A percentile compares a stretch with the other conserved stretches of the same genome.
Evolutionary conservation across 1,140 invertebrate species (phyloP).

Genomic region (Eubasilissa regina): DNA sequence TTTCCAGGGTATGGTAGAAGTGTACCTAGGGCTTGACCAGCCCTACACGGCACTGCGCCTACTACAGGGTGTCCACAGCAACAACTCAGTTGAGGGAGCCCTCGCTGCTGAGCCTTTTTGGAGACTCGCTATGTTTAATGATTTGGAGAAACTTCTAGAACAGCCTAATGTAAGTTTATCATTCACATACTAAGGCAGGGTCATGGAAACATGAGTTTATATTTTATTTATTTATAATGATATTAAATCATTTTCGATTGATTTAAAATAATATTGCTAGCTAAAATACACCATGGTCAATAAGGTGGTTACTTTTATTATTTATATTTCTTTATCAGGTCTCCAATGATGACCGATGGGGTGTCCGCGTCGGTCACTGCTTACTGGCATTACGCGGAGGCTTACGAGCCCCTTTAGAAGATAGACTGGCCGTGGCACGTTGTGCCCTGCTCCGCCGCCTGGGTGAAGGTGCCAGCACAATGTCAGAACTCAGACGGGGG

Average conservation of each 20-base stretch:
- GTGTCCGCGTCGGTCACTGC: constrained; percentile 76
- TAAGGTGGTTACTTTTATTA: too few relatives aligned
- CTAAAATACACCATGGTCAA: too few relatives aligned
- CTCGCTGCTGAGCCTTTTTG: constrained; percentile 89
- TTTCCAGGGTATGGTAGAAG: constrained; percentile 79
- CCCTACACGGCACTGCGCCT: constrained; percentile 83
- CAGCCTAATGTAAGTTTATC: constrained; percentile 67
- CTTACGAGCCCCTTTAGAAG: constrained; percentile 65
- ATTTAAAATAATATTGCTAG: too few relatives aligned
- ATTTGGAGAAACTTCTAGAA: constrained; percentile 77
- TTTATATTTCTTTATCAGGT: constrained; percentile 45
- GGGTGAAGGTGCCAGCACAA: constrained; percentile 69
- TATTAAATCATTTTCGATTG: too few relatives aligned
- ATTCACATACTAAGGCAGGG: neutral
- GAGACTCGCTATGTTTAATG: constrained; percentile 87
- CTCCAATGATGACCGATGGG: constrained; percentile 68
- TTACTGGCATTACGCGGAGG: constrained; percentile 73
- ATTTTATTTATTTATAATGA: too few relatives aligned
- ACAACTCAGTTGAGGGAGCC: constrained; percentile 70
- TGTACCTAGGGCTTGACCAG: constrained; percentile 83
- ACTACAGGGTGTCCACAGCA: constrained; percentile 72
- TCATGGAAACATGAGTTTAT: neutral
- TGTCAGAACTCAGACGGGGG: constrained; percentile 75
- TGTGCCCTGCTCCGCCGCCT: constrained; percentile 78
- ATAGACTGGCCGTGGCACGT: constrained; percentile 70